A percentile compares a stretch with the other conserved stretches of the same genome.
phyloP scores from a whole-genome alignment of 2,797 vertebrate genomes.

The Clarias pachynema region DNA sequence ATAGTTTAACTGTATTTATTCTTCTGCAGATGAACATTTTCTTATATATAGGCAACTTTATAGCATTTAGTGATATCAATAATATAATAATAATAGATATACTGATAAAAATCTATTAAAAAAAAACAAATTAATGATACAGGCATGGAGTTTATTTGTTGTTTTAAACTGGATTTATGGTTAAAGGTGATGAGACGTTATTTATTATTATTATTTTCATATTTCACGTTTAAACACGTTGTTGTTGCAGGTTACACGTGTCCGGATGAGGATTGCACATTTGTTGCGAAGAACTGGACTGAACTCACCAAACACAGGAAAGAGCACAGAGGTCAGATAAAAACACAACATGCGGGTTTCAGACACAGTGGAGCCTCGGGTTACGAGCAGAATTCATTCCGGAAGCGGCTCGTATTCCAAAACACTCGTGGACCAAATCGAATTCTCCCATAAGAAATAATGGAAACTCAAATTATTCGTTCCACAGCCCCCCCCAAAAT shows the following conservation, averaged over 20 bases:
- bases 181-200: neutral
- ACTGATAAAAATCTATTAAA: too few species aligned
- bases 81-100: neutral
- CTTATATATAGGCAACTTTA: neutral
- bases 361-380: neutral
- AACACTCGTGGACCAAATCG: too few species aligned
- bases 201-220: neutral
- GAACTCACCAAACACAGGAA: conserved; percentile 82
- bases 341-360: neutral
- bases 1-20: neutral
- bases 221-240: neutral
- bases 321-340: conserved; percentile 62
- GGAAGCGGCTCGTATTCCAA: too few species aligned
- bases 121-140: too few species aligned
- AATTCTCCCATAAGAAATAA: too few species aligned
- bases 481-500: too few species aligned
- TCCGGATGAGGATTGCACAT: conserved; percentile 78
- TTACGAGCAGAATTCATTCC: too few species aligned
- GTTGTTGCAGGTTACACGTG: conserved; percentile 81
- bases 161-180: neutral
- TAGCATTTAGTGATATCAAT: neutral
- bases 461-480: too few species aligned
- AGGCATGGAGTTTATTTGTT: too few species aligned
- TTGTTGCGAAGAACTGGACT: conserved; percentile 88
- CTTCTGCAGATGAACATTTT: neutral